Base-by-base conservation (phyloP, 1,140 invertebrate species). In the Sitobion miscanthi region DNA sequence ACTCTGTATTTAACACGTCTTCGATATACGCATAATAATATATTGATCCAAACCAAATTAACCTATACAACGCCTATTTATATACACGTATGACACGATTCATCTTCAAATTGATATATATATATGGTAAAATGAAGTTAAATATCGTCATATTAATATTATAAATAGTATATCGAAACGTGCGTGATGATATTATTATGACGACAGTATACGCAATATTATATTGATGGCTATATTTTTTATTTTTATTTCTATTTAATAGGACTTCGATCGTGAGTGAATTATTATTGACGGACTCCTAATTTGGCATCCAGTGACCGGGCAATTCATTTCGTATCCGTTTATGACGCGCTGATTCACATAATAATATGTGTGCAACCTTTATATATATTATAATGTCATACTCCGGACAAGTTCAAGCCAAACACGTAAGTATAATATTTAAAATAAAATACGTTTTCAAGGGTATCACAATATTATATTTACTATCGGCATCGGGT, bases 231-330 rank as follows among this genome's bases (percentile, higher is more conserved):
- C 8, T 42, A 85, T 85, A 9, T 25, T 45, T 85, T 69, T 85
- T 23, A 9, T 25, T 45, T 85, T 69, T 85, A 7, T 54, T 52
- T 47, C 9, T 52, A 52, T 52, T 85, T 85, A 85, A 85, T 85
- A 42, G 42, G 42, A 45, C 38, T 45, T 42, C 23, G 83, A 30
- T 85, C 83, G 83, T 85, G 83, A 85, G 83, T 85, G 42, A 85
- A 85, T 85, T 85, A 85, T 85, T 85, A 85, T 85, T 42, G 42
- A 85, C 83, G 38, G 82, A 42, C 83, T 85, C 83, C 83, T 85
- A 85, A 85, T 85, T 85, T 42, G 83, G 83, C 42, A 85, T 85
- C 83, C 83, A 25, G 83, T 85, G 83, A 85, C 83, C 83, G 83
- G 38, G 82, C 83, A 42, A 85, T 42, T 85, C 23, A 85, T 42